These are phyloP conservation scores for Distichodus sexfasciatus DNA, from an alignment of 2,797 vertebrate species.

Conservation along the genomic window DNA sequence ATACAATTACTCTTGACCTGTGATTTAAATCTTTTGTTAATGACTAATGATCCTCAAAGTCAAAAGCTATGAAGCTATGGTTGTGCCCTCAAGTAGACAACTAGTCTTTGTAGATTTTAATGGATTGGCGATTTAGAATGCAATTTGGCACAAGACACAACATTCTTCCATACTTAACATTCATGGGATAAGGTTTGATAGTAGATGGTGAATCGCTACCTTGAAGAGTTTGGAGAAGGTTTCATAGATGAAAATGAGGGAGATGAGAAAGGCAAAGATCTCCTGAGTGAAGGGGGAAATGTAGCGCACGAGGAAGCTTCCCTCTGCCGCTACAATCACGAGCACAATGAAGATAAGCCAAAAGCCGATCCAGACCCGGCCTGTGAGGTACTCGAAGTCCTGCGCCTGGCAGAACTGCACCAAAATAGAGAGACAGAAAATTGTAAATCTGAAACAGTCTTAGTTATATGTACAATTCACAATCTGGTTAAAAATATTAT, in stretches of 20 bases:
- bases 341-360: slow-evolving; percentile 95
- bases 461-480: too few species aligned
- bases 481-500: too few species aligned
- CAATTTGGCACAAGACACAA: too few species aligned
- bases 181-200: neutral
- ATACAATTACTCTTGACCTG: too few species aligned
- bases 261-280: slow-evolving; percentile 97
- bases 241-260: slow-evolving; percentile 97
- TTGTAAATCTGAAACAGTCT: too few species aligned
- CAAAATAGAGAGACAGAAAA: neutral
- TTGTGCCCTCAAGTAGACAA: too few species aligned
- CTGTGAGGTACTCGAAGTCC: slow-evolving; percentile 90
- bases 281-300: slow-evolving; percentile 98
- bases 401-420: slow-evolving; percentile 90
- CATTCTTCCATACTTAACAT: neutral
- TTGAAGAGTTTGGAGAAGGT: slow-evolving; percentile 95
- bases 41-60: too few species aligned
- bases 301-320: slow-evolving; percentile 95
- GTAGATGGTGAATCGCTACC: slow-evolving; percentile 64
- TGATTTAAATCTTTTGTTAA: too few species aligned
- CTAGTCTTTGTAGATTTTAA: too few species aligned
- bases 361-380: slow-evolving; percentile 95
- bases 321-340: slow-evolving; percentile 90
- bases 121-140: too few species aligned
- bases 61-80: too few species aligned